Conservation (phyloP, 2,888 invertebrate genomes). For the Galerucella nymphaeae region DNA sequence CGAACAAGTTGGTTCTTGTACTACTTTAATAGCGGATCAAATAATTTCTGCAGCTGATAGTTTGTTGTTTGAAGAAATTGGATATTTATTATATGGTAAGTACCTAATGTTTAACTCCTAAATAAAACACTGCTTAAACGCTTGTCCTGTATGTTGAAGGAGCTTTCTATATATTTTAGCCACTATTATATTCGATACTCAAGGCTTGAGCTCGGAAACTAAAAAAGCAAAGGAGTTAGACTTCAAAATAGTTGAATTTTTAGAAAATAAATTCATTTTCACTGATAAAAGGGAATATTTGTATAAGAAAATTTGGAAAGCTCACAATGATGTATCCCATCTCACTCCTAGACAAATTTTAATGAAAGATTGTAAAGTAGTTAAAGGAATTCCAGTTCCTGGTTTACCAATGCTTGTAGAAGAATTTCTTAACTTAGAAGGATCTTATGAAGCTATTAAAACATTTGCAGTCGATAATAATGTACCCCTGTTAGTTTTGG, state of each 20-base stretch:
- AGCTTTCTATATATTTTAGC: constrained; percentile 66
- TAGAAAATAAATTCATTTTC: constrained; percentile 70
- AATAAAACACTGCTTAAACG: neutral
- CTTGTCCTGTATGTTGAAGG: neutral
- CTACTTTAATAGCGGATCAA: constrained; percentile 76
- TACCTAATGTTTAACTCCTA: constrained; percentile 16
- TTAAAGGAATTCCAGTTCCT: constrained; percentile 67
- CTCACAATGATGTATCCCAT: constrained; percentile 74
- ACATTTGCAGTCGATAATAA: constrained; percentile 65
- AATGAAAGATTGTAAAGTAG: constrained; percentile 79
- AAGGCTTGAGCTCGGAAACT: constrained; percentile 77
- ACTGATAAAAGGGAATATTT: constrained; percentile 62
- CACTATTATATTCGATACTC: constrained; percentile 84
- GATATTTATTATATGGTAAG: constrained; percentile 66
- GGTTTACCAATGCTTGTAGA: constrained; percentile 74
- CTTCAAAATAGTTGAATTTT: constrained; percentile 67
- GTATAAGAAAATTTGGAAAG: constrained; percentile 70
- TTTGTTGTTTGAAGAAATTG: constrained; percentile 59
- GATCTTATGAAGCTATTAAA: constrained; percentile 66
- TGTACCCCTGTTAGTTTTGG: constrained; percentile 67
- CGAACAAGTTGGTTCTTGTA: constrained; percentile 83
- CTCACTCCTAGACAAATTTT: constrained; percentile 77
- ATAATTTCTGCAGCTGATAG: constrained; percentile 62
- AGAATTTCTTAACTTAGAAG: constrained; percentile 68
- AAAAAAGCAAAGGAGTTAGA: constrained; percentile 78